phyloP scores from a whole-genome alignment of 2,113 vertebrate genomes.

The Syngnathoides biaculeatus region DNA sequence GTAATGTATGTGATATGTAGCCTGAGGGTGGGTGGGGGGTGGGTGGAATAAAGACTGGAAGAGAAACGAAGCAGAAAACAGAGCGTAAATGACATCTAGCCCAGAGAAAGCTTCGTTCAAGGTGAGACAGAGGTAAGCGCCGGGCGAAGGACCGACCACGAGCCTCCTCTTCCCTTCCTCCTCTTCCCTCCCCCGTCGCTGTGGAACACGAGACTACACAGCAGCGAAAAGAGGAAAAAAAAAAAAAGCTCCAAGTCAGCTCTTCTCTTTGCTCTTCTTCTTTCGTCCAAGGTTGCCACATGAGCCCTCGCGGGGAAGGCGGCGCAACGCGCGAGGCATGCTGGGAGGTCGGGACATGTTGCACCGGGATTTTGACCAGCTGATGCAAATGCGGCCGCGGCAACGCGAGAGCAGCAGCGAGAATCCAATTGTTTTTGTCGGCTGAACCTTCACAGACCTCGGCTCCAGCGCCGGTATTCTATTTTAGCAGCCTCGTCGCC shows the following conservation, averaged over 20 bases:
- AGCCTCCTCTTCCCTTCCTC: slow-evolving; percentile 13
- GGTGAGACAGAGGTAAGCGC: slow-evolving; percentile 42
- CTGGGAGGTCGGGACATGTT: background rate
- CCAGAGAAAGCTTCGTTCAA: slow-evolving; percentile 36
- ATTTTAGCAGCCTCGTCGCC: background rate
- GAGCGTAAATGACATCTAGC: slow-evolving; percentile 4
- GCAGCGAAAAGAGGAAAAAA: slow-evolving; percentile 38
- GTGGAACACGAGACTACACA: slow-evolving; percentile 47
- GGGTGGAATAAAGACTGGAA: slow-evolving; percentile 28
- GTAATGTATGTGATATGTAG: slow-evolving; percentile 54
- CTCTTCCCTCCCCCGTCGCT: slow-evolving; percentile 8
- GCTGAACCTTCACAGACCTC: slow-evolving; percentile 1
- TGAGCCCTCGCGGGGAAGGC: background rate
- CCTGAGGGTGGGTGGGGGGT: slow-evolving; percentile 42
- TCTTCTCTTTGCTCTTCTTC: slow-evolving; percentile 43
- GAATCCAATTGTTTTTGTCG: slow-evolving; percentile 11
- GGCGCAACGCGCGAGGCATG: background rate
- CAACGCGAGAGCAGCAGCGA: background rate
- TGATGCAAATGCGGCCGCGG: background rate
- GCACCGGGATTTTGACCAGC: slow-evolving; percentile 2
- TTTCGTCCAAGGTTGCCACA: slow-evolving; percentile 2
- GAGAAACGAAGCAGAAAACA: slow-evolving; percentile 34
- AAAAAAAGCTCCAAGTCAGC: slow-evolving; percentile 60
- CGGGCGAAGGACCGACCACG: slow-evolving; percentile 39
- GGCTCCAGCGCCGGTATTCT: background rate